A percentile compares a stretch with the other conserved stretches of the same genome.
phyloP scores from a whole-genome alignment of 2,797 vertebrate genomes.

The Channallabes apus region DNA sequence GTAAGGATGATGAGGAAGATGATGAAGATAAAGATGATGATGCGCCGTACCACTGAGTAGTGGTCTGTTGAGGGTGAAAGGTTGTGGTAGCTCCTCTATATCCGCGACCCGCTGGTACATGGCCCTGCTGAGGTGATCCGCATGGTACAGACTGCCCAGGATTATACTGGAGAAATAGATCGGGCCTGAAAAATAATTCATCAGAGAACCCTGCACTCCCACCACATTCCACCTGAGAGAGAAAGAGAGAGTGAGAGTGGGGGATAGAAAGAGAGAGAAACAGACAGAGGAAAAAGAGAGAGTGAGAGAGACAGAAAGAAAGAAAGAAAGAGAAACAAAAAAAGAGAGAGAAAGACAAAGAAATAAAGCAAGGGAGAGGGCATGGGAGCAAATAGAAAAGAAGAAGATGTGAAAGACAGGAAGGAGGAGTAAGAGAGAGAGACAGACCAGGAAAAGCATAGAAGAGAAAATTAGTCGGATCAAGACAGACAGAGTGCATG shows the following conservation, averaged over 20 bases:
- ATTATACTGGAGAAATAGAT: slow-evolving; percentile 96
- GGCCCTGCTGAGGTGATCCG: slow-evolving; percentile 91
- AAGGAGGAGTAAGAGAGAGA: neutral
- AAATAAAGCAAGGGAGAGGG: neutral
- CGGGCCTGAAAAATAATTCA: slow-evolving; percentile 90
- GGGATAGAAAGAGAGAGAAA: neutral
- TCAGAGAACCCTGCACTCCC: slow-evolving; percentile 89
- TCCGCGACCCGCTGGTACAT: slow-evolving; percentile 89
- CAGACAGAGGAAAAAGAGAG: slow-evolving; percentile 18
- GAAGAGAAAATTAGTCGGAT: neutral
- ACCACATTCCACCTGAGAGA: slow-evolving; percentile 89
- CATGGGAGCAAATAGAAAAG: neutral
- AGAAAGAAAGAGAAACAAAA: neutral
- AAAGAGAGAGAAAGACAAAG: neutral
- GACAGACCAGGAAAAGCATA: neutral
- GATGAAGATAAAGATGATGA: neutral
- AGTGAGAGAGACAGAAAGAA: neutral
- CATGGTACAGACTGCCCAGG: slow-evolving; percentile 93
- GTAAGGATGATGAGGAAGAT: neutral
- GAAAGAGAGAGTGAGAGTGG: too few relatives aligned
- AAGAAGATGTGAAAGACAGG: neutral
- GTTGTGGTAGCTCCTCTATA: slow-evolving; percentile 82
- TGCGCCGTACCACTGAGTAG: slow-evolving; percentile 85
- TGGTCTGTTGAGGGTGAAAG: slow-evolving; percentile 86
- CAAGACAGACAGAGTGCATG: neutral